phyloP scores from a whole-genome alignment of 2,797 vertebrate genomes.

The Cyprinella venusta region DNA sequence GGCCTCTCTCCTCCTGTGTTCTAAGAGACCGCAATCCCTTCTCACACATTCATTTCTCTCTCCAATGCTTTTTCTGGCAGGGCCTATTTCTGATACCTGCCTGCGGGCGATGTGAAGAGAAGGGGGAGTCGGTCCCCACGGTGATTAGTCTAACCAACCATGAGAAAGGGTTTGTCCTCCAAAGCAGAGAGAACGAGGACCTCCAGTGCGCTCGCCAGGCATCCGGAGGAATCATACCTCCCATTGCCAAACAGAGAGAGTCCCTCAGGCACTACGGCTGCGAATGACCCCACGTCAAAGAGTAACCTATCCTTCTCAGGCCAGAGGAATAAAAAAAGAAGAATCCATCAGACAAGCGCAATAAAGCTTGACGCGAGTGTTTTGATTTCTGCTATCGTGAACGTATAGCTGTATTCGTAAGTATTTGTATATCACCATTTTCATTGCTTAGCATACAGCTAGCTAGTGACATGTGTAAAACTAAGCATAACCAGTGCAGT shows the following conservation, averaged over 20 bases:
- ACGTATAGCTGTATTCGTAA: background rate
- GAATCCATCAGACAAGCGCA: background rate
- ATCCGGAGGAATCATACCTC: slow-evolving; percentile 66
- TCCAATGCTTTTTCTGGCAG: slow-evolving; percentile 40
- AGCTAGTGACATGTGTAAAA: slow-evolving; percentile 7
- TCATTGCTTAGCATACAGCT: background rate
- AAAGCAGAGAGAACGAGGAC: slow-evolving; percentile 62
- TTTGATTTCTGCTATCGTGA: background rate
- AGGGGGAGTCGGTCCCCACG: slow-evolving; percentile 61
- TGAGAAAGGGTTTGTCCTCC: slow-evolving; percentile 72
- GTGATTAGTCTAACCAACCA: slow-evolving; percentile 79
- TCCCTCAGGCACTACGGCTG: slow-evolving; percentile 65
- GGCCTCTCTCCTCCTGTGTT: slow-evolving; percentile 21
- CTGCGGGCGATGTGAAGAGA: slow-evolving; percentile 47
- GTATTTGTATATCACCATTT: background rate
- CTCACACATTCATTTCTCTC: slow-evolving; percentile 56
- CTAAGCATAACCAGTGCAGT: slow-evolving; percentile 13
- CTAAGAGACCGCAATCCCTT: slow-evolving; percentile 45
- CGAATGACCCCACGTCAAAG: slow-evolving; percentile 69
- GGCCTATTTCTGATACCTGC: slow-evolving; percentile 61
- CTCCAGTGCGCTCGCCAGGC: slow-evolving; percentile 64
- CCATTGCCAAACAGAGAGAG: slow-evolving; percentile 67
- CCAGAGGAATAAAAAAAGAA: slow-evolving; percentile 37
- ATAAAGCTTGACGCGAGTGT: slow-evolving; percentile 7
- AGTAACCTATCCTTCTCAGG: slow-evolving; percentile 71